Base-by-base conservation (phyloP, 2,797 vertebrate genomes). In the Artibeus lituratus region DNA sequence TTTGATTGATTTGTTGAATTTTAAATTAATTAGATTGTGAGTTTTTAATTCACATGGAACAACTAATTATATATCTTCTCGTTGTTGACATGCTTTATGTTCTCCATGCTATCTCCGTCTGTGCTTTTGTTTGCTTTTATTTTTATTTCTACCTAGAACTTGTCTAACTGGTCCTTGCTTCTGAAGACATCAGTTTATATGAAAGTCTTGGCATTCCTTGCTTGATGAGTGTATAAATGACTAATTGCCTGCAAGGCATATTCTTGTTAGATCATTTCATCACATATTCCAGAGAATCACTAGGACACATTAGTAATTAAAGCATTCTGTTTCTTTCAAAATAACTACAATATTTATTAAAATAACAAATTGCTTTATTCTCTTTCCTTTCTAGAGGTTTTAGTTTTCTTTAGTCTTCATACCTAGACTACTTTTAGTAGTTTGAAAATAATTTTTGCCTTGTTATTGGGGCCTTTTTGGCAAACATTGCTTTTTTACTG, bases 111-210 rank as follows among this genome's bases (percentile, higher is more conserved):
- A 62, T 76, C 37, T 11, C 18, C 49, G 11, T 82, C 72, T 94
- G 70, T 90, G 24, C 14, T 42, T 72, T 85, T 89, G 91, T 93
- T 49, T 62, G 29, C 16, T 42, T 95, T 95, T 88, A 73, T 96
- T 95, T 97, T 98, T 97, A 94, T 98, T 97, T 96, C 87, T 55
- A 44, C 74, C 37, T 97, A 78, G 96, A 97, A 92, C 96, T 96
- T 96, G 97, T 97, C 84, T 93, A 96, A 95, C 5, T 87, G 92
- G 88, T 96, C 87, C 97, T 97, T 97, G 76, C 93, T 97, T 96
- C 87, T 96, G 59, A 80, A 96, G 96, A 94, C 89, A 55, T 88
- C 47, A 88, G 37, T 81, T 92, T 92, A 76, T 94, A 93, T 70
- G 83, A 78, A 87, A 73, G 32, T 69, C 55, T 96, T 88, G 94